These are phyloP conservation scores for Calidris pugnax DNA, from an alignment of 2,113 vertebrate species.

Conservation along the genomic window DNA sequence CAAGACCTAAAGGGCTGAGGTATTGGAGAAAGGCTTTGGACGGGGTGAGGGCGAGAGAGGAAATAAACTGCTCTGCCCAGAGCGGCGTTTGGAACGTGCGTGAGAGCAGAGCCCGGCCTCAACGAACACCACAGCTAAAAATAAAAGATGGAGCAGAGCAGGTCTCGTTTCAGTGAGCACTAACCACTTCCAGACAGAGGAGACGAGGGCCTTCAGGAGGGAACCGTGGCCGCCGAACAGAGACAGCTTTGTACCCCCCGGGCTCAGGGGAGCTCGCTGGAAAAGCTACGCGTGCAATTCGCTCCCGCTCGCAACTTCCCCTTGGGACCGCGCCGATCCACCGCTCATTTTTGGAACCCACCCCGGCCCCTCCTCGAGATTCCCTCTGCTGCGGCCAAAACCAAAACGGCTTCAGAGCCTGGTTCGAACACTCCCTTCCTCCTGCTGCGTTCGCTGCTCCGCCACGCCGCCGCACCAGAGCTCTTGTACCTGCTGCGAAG, in stretches of 20 bases:
- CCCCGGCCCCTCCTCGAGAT: neutral
- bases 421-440: neutral
- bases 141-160: neutral
- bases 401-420: neutral
- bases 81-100: rapidly evolving
- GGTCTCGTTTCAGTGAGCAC: neutral
- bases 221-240: neutral
- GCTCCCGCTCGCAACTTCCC: neutral
- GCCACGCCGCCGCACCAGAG: rapidly evolving
- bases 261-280: rapidly evolving
- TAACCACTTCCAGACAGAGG: neutral
- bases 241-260: neutral
- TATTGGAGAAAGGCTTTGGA: neutral
- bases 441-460: neutral
- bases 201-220: neutral
- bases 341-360: neutral
- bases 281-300: rapidly evolving
- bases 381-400: neutral
- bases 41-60: neutral
- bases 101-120: neutral
- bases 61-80: rapidly evolving
- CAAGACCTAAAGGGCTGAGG: rapidly evolving
- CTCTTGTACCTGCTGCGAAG: neutral
- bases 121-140: neutral
- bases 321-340: rapidly evolving